These are phyloP conservation scores for Acleris emargana DNA, from an alignment of 2,888 invertebrate species.

Conservation along the genomic window DNA sequence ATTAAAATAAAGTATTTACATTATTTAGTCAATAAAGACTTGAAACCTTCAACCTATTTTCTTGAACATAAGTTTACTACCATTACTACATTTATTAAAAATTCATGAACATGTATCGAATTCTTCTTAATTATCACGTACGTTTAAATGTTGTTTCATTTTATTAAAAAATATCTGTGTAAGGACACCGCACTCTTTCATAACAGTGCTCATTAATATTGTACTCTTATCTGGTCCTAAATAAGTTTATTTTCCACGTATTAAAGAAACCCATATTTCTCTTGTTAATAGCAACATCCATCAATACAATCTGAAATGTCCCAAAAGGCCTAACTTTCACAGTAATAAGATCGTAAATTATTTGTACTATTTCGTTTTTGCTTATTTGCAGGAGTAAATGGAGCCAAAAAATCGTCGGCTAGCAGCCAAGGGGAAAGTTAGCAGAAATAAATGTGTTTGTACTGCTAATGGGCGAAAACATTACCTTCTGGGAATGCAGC, in stretches of 20 bases:
- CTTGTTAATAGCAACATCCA: conserved; percentile 20
- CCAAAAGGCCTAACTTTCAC: conserved; percentile 18
- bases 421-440: conserved; percentile 35
- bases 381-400: conserved; percentile 33
- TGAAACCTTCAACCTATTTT: too few species aligned
- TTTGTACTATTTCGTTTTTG: conserved; percentile 23
- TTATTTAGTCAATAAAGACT: too few species aligned
- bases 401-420: conserved; percentile 37
- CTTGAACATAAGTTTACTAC: too few species aligned
- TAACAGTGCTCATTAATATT: too few species aligned
- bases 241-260: too few species aligned
- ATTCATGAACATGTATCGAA: too few species aligned
- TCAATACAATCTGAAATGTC: conserved; percentile 19
- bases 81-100: too few species aligned
- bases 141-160: too few species aligned
- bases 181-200: too few species aligned
- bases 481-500: conserved; percentile 32
- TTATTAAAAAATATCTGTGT: too few species aligned
- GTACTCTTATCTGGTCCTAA: neutral
- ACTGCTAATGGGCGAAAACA: conserved; percentile 36
- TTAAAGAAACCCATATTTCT: neutral
- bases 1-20: too few species aligned
- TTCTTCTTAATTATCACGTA: too few species aligned
- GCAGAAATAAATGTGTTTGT: conserved; percentile 35
- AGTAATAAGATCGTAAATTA: conserved; percentile 17